Conservation (phyloP, 92 coral and sea anemone species). For the Porites cylindrica region DNA sequence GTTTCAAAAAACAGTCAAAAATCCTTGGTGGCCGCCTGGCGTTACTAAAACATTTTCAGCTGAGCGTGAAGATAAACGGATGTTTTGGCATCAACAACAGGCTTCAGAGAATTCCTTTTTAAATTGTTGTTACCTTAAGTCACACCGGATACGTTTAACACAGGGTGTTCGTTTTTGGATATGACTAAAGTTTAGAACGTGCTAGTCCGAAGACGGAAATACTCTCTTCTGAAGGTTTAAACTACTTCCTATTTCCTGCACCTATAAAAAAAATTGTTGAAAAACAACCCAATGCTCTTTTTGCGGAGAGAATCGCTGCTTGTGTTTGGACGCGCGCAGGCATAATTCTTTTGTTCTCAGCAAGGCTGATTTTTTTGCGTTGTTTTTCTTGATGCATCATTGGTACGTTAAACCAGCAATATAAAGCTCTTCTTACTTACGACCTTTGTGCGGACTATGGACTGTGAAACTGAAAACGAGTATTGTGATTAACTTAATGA, state of each 20-base stretch:
- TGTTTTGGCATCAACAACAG: background rate
- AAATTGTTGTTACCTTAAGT: background rate
- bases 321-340: conserved; percentile 3
- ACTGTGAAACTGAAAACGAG: conserved; percentile 19
- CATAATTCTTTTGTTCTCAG: conserved; percentile 32
- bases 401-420: background rate
- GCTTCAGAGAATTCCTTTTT: background rate
- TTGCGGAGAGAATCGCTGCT: background rate
- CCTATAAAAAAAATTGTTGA: background rate
- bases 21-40: background rate
- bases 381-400: background rate
- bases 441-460: conserved; percentile 29
- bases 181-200: background rate
- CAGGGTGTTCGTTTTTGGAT: background rate
- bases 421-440: background rate
- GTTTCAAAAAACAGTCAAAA: background rate
- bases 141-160: background rate
- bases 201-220: conserved; percentile 3
- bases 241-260: conserved; percentile 22
- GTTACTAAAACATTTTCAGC: background rate
- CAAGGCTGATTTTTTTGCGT: background rate
- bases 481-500: background rate
- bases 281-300: conserved; percentile 9
- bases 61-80: conserved; percentile 2
- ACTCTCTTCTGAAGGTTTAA: background rate